phyloP scores from a whole-genome alignment of 2,797 vertebrate species.

The Liasis olivaceus region DNA sequence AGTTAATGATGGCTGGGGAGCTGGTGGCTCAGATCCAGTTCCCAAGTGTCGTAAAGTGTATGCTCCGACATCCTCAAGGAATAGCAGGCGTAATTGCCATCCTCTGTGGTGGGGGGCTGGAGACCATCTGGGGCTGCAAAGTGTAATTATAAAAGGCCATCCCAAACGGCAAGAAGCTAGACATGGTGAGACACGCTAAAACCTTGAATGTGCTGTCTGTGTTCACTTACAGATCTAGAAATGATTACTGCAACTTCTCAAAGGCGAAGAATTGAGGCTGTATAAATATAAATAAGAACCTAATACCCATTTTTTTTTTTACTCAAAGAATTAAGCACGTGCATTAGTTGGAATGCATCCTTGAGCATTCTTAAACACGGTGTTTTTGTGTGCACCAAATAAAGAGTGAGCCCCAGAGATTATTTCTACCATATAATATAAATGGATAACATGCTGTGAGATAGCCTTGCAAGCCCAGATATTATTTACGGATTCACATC shows the following conservation, averaged over 20 bases:
- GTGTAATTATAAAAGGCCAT: background rate
- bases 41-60: background rate
- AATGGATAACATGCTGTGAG: background rate
- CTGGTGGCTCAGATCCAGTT: conserved; percentile 11
- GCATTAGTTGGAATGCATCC: background rate
- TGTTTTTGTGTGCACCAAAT: background rate
- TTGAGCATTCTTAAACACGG: background rate
- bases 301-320: background rate
- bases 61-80: background rate
- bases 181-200: background rate
- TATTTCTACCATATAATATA: background rate
- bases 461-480: background rate
- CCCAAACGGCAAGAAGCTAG: background rate
- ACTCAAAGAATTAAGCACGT: background rate
- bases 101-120: background rate
- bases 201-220: background rate
- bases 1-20: conserved; percentile 36
- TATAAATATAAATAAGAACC: background rate
- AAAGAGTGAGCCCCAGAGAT: background rate
- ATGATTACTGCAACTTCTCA: background rate
- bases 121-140: background rate
- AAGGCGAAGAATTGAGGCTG: background rate
- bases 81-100: background rate
- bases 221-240: background rate
- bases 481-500: background rate